Evolutionary conservation across 2,888 invertebrate species (phyloP).

Genomic region (Patella pellucida): DNA sequence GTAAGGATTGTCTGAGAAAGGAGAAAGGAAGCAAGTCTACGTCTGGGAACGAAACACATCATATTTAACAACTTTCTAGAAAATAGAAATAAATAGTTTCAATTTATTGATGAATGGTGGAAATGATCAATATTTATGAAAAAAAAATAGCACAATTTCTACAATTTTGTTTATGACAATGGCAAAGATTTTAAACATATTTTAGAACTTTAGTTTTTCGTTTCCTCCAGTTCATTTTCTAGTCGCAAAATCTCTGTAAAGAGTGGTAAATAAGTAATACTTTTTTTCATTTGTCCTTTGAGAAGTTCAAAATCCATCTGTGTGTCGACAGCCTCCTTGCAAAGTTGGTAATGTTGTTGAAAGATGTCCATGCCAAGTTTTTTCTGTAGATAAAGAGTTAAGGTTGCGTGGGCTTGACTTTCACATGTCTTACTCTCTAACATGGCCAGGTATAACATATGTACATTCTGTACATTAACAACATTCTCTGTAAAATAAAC

Average conservation of each 20-base stretch:
- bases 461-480: conserved; percentile 1
- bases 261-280: conserved; percentile 14
- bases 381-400: conserved; percentile 18
- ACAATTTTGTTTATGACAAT: too few relatives aligned
- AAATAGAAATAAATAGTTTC: too few relatives aligned
- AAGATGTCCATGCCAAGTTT: conserved; percentile 14
- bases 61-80: too few relatives aligned
- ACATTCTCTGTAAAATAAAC: neutral
- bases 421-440: conserved; percentile 11
- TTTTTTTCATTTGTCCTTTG: conserved; percentile 17
- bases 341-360: conserved; percentile 16
- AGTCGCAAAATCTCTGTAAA: conserved; percentile 16
- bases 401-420: conserved; percentile 1
- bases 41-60: too few relatives aligned
- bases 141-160: too few relatives aligned
- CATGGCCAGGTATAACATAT: conserved; percentile 16
- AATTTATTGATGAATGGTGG: too few relatives aligned
- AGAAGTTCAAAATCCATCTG: conserved; percentile 11
- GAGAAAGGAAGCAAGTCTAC: too few relatives aligned
- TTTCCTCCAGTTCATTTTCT: neutral
- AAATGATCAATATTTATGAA: too few relatives aligned
- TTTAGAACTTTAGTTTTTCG: too few relatives aligned
- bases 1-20: too few relatives aligned
- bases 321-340: conserved; percentile 12
- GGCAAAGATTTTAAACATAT: too few relatives aligned